Conservation (phyloP, 2,797 vertebrate genomes). For the Amblyraja radiata region DNA sequence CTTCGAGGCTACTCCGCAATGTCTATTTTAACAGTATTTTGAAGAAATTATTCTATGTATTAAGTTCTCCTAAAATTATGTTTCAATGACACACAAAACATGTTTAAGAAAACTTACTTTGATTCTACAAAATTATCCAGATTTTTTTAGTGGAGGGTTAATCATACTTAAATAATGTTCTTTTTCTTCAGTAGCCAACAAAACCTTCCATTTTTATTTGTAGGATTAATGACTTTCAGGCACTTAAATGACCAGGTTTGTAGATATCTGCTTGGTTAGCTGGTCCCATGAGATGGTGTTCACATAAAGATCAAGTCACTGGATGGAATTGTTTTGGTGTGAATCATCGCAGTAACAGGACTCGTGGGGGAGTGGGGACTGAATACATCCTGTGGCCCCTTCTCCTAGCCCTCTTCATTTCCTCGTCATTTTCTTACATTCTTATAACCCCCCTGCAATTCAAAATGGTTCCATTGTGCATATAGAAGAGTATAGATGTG, state of each 20-base stretch:
- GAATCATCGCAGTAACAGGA: background rate
- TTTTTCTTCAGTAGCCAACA: background rate
- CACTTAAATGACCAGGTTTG: background rate
- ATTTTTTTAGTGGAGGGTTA: background rate
- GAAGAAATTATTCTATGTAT: background rate
- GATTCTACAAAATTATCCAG: background rate
- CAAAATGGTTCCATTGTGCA: background rate
- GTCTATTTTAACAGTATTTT: background rate
- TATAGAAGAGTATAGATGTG: background rate
- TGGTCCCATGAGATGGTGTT: background rate
- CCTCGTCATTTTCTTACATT: too few relatives aligned
- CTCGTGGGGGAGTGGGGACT: background rate
- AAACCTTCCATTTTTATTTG: background rate
- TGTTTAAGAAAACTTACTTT: background rate
- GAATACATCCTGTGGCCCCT: background rate
- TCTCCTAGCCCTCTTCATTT: too few relatives aligned
- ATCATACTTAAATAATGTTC: background rate
- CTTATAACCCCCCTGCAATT: background rate
- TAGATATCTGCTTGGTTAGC: background rate
- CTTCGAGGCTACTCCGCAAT: too few relatives aligned
- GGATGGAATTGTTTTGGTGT: background rate
- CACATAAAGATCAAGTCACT: background rate
- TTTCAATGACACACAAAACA: background rate
- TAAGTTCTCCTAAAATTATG: background rate
- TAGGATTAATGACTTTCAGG: background rate